These are phyloP conservation scores for Vireo griseus DNA, from an alignment of 2,797 vertebrate genomes.

Conservation along the genomic window DNA sequence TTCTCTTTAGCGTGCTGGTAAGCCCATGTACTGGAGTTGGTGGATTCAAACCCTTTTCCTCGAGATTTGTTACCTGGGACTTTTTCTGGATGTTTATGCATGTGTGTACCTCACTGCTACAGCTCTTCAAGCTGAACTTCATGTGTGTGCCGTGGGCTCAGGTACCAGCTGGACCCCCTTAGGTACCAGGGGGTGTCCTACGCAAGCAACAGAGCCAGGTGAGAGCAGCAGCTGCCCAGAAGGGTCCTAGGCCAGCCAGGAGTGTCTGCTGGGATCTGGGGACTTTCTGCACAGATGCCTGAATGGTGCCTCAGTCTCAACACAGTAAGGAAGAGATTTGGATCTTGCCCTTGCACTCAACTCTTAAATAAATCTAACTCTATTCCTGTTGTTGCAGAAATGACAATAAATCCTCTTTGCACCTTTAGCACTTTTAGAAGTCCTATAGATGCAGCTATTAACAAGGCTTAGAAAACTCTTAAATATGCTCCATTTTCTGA, in stretches of 20 bases:
- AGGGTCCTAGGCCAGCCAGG: neutral
- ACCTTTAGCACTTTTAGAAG: neutral
- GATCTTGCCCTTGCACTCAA: neutral
- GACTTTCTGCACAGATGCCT: neutral
- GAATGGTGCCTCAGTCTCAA: neutral
- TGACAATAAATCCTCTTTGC: neutral
- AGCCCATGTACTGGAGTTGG: neutral
- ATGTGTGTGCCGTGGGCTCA: fast-evolving
- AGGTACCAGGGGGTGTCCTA: neutral
- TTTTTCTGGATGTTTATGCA: neutral
- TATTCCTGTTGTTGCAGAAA: neutral
- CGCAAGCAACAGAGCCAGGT: neutral
- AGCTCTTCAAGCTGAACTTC: neutral
- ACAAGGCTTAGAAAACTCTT: neutral
- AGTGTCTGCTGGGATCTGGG: neutral
- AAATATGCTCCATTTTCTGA: neutral
- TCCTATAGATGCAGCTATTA: neutral
- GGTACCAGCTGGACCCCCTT: neutral
- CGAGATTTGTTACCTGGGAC: neutral
- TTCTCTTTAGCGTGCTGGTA: neutral
- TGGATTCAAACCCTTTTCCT: neutral
- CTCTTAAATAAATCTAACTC: neutral
- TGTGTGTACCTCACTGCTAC: neutral
- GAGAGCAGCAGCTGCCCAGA: neutral
- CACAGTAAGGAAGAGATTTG: neutral